These are phyloP conservation scores for Amitus sp. DNA, from an alignment of 2,888 invertebrate species.

Conservation along the genomic window DNA sequence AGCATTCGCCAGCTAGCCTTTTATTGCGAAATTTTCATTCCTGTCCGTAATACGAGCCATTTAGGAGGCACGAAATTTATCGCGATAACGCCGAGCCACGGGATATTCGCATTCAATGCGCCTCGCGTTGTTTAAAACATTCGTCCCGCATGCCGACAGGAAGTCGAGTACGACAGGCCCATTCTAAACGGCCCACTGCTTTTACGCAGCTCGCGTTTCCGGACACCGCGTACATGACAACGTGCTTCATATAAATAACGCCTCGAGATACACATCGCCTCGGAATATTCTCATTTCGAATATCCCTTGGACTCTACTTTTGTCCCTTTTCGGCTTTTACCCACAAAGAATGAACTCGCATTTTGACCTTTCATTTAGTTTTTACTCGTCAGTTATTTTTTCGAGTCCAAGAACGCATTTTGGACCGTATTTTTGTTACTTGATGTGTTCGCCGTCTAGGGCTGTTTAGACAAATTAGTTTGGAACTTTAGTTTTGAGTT, in stretches of 20 bases:
- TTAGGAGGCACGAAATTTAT: too few relatives aligned
- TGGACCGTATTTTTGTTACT: too few relatives aligned
- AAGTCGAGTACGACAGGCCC: conserved; percentile 12
- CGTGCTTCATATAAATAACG: conserved; percentile 5
- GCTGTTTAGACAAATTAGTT: too few relatives aligned
- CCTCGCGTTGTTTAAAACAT: background rate
- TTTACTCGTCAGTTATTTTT: too few relatives aligned
- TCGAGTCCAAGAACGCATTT: too few relatives aligned
- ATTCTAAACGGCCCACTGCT: conserved; percentile 8
- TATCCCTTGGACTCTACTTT: background rate
- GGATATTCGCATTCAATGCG: conserved; percentile 1
- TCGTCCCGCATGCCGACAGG: conserved; percentile 8
- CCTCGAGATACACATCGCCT: background rate
- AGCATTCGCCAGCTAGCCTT: too few relatives aligned
- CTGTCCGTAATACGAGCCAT: too few relatives aligned
- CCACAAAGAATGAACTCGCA: too few relatives aligned
- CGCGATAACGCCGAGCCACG: background rate
- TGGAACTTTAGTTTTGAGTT: too few relatives aligned
- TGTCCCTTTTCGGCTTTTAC: background rate
- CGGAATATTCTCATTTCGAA: background rate
- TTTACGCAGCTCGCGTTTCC: conserved; percentile 13
- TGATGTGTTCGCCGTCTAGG: too few relatives aligned
- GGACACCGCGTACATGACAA: conserved; percentile 7
- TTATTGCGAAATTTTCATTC: too few relatives aligned
- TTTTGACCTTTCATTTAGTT: too few relatives aligned